phyloP scores from a whole-genome alignment of 2,888 invertebrate species.

The Drosophila greeni region DNA sequence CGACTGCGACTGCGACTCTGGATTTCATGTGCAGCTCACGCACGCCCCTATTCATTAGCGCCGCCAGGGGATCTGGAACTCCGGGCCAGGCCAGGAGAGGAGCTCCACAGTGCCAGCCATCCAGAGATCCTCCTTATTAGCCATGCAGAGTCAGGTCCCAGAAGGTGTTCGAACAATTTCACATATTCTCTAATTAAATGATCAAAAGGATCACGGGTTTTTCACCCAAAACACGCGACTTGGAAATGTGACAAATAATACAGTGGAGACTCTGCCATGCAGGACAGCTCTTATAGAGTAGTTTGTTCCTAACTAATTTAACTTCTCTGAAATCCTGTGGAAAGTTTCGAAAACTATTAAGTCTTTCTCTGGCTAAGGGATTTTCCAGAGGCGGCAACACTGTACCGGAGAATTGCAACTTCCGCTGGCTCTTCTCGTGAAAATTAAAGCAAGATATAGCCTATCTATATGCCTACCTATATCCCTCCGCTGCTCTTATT shows the following conservation, averaged over 20 bases:
- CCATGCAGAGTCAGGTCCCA: slow-evolving; percentile 61
- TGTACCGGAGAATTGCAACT: slow-evolving; percentile 45
- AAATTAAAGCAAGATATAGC: neutral
- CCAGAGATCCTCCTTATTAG: slow-evolving; percentile 55
- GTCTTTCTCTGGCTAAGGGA: neutral
- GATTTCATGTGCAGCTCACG: slow-evolving; percentile 72
- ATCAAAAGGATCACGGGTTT: slow-evolving; percentile 75
- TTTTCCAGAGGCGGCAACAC: neutral
- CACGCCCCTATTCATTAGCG: slow-evolving; percentile 75
- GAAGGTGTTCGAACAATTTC: slow-evolving; percentile 77
- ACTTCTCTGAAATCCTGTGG: neutral
- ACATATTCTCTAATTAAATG: slow-evolving; percentile 77
- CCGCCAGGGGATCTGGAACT: slow-evolving; percentile 37
- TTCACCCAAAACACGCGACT: slow-evolving; percentile 38
- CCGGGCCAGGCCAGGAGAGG: neutral
- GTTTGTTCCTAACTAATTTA: neutral
- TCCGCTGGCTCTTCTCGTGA: slow-evolving; percentile 51
- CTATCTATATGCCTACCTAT: no score
- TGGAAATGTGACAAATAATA: slow-evolving; percentile 16
- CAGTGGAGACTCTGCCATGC: neutral
- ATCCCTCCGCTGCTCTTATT: no score
- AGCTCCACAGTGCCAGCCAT: slow-evolving; percentile 1
- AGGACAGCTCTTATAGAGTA: neutral
- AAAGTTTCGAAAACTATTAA: neutral
- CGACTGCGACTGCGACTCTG: slow-evolving; percentile 29